Percentiles rank a stretch among this genome's conserved stretches.
phyloP scores from a whole-genome alignment of 2,888 invertebrate genomes.

The Amorpha juglandis region DNA sequence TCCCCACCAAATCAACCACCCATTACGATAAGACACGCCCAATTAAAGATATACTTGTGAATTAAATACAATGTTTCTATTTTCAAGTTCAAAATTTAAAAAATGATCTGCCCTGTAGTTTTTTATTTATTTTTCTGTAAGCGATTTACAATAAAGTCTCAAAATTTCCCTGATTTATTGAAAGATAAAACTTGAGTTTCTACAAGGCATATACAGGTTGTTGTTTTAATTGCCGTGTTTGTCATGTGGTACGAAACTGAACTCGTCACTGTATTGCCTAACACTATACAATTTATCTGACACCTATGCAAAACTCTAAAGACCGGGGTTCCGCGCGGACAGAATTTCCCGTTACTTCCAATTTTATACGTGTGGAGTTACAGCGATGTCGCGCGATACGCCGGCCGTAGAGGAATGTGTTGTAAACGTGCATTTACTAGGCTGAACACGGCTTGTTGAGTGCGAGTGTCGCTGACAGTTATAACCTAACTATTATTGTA shows the following conservation, averaged over 20 bases:
- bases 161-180: too few relatives aligned
- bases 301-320: neutral
- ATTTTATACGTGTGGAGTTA: constrained; percentile 4
- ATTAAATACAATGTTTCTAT: too few relatives aligned
- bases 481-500: constrained; percentile 68
- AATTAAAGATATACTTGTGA: too few relatives aligned
- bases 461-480: constrained; percentile 66
- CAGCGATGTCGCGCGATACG: neutral
- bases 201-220: neutral
- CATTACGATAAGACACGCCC: neutral
- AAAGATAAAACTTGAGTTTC: too few relatives aligned
- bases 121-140: too few relatives aligned
- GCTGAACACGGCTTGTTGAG: constrained; percentile 60
- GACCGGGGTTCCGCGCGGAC: neutral
- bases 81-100: too few relatives aligned
- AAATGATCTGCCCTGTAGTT: too few relatives aligned
- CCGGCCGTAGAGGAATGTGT: constrained; percentile 27
- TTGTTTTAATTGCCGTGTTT: neutral
- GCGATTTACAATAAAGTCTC: too few relatives aligned
- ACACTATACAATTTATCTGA: constrained; percentile 5
- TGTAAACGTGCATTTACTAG: constrained; percentile 67
- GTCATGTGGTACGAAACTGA: too few relatives aligned
- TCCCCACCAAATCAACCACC: neutral
- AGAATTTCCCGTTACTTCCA: neutral
- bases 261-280: neutral